Evolutionary conservation across 1,140 invertebrate species (phyloP).

Genomic region (Penaeus vannamei): DNA sequence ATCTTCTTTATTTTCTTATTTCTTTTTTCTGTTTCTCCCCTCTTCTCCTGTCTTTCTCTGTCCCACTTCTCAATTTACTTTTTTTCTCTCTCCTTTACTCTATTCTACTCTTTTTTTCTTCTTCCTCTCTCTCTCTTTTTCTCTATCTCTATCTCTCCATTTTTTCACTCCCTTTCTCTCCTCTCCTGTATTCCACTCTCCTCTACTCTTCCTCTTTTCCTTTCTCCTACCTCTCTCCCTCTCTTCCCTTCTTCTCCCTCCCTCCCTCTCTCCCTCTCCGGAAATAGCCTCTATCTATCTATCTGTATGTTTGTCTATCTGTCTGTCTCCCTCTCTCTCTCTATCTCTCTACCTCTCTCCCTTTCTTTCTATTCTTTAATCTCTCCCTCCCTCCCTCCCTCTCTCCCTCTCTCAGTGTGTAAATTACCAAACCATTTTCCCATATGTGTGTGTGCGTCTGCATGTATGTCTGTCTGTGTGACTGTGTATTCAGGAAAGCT

Average conservation of each 20-base stretch:
- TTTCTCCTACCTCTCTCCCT: not conserved
- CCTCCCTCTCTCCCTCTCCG: slow-evolving; percentile 4
- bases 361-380: no score
- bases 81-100: not conserved
- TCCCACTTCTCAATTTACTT: not conserved
- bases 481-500: no score
- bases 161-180: slow-evolving; percentile 22
- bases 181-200: not conserved
- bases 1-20: no score
- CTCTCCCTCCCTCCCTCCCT: not conserved
- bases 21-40: not conserved
- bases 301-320: no score
- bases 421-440: not conserved
- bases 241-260: slow-evolving; percentile 1
- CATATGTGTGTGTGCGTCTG: no score
- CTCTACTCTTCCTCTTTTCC: not conserved
- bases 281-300: no score
- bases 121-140: slow-evolving; percentile 10
- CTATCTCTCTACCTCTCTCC: not conserved
- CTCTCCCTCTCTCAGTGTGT: not conserved
- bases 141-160: slow-evolving; percentile 27
- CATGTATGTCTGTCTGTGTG: no score
- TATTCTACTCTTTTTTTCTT: not conserved
- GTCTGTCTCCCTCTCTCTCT: no score
- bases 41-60: slow-evolving; percentile 17